Evolutionary conservation across 2,797 vertebrate species (phyloP), one percentile per base, ranked within the genome.

Genomic region (Poecile montanus): DNA sequence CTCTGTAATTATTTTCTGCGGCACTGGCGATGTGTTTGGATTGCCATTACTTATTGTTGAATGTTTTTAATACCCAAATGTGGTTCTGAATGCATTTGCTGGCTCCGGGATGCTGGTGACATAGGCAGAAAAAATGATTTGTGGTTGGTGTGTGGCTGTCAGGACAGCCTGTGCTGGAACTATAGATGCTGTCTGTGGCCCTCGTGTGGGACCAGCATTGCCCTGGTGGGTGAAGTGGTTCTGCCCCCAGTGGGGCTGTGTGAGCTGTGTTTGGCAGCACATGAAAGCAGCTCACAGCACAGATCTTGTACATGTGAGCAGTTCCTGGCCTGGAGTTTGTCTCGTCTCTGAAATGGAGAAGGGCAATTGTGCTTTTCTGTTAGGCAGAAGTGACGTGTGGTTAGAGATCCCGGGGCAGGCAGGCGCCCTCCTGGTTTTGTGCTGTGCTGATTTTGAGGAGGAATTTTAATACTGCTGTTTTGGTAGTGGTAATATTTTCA

Each of bases 31-130:
- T 40, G 67, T 27, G 80, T 82, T 92, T 89, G 88, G 51, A 16
- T 71, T 95, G 84, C 75, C 29, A 2, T 76, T 76, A 32, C 60
- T 89, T 94, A 62, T 20, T 85, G 91, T 73, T 77, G 68, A 48
- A 70, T 58, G 72, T 60, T 85, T 94, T 66, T 36, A 82, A 76
- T 83, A 77, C 88, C 79, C 75, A 60, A 1, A 82, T 74, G 89
- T 76, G 93, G 80, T 48, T 79, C 66, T 56, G n/a, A 88, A 79
- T 88, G 36, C 44, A 22, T 76, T 66, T 36, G 78, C 83, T 89
- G 93, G 91, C 95, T 91, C 82, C 3, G n/a, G 57, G 56, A 40
- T 82, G 73, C 47, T 53, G 61, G 76, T 93, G 94, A 91, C 92
- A 88, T 45, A 91, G 93, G 40, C 90, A 80, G 76, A 78, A 83